Percentiles rank a stretch among this genome's conserved stretches.
Conservation (phyloP, 2,113 vertebrate genomes). For the Platycercus adscitus region DNA sequence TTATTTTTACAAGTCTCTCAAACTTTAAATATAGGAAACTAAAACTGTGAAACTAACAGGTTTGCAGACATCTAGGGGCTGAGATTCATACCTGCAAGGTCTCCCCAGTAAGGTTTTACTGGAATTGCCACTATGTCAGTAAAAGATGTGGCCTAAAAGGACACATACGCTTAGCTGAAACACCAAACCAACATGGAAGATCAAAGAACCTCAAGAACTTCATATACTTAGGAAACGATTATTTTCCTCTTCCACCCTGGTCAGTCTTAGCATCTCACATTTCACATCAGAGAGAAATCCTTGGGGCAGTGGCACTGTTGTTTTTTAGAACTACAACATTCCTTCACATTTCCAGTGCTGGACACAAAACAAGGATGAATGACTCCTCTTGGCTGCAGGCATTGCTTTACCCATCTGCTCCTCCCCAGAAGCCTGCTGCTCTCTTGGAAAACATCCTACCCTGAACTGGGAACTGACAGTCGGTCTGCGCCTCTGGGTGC, state of each 20-base stretch:
- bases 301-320: background rate
- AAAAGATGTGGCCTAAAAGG: background rate
- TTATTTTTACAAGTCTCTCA: background rate
- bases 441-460: slow-evolving; percentile 76
- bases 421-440: slow-evolving; percentile 39
- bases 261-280: background rate
- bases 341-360: slow-evolving; percentile 54
- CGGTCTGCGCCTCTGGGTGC: slow-evolving; percentile 89
- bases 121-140: background rate
- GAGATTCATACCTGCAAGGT: background rate
- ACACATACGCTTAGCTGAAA: background rate
- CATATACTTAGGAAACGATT: background rate
- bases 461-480: slow-evolving; percentile 95
- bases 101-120: background rate
- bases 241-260: background rate
- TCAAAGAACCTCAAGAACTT: background rate
- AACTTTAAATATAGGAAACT: background rate
- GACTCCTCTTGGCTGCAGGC: slow-evolving; percentile 55
- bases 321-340: slow-evolving; percentile 38
- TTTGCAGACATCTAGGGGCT: background rate
- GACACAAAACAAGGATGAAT: slow-evolving; percentile 55
- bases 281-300: slow-evolving; percentile 25
- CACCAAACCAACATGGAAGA: background rate
- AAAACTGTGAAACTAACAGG: background rate
- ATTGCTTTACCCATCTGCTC: slow-evolving; percentile 52